Evolutionary conservation across 2,888 invertebrate genomes (phyloP).

Genomic region (Clitarchus hookeri): DNA sequence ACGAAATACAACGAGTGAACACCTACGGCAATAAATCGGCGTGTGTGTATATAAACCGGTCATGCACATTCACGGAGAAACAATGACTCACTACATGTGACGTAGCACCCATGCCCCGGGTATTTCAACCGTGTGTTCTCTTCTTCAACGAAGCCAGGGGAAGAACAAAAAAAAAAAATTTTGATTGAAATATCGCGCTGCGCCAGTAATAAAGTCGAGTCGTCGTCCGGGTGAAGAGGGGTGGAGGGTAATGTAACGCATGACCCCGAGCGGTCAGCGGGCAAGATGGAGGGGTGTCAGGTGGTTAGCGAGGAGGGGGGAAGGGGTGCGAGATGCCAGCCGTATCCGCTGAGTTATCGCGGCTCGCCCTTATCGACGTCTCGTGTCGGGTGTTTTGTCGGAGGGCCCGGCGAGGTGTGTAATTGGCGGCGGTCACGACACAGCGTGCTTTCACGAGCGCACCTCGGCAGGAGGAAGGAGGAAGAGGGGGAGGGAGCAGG

Average conservation of each 20-base stretch:
- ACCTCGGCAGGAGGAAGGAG: too few species aligned
- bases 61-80: too few species aligned
- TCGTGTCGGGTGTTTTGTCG: too few species aligned
- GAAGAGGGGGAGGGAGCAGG: too few species aligned
- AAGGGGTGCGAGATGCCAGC: background rate
- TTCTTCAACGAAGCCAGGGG: too few species aligned
- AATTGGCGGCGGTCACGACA: background rate
- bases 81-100: too few species aligned
- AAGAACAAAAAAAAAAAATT: background rate
- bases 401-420: background rate
- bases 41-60: too few species aligned
- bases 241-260: background rate
- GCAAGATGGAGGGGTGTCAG: background rate
- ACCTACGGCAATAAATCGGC: too few species aligned
- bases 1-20: too few species aligned
- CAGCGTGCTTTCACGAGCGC: too few species aligned
- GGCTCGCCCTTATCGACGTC: background rate
- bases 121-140: too few species aligned
- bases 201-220: background rate
- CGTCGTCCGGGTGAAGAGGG: background rate
- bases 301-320: background rate
- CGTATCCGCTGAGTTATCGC: slow-evolving; percentile 5
- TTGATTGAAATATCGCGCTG: slow-evolving; percentile 1
- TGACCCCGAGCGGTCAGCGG: background rate
- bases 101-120: too few species aligned